Evolutionary conservation across 2,797 vertebrate genomes (phyloP), one percentile per base, ranked within the genome.

Genomic region (Monodelphis domestica): DNA sequence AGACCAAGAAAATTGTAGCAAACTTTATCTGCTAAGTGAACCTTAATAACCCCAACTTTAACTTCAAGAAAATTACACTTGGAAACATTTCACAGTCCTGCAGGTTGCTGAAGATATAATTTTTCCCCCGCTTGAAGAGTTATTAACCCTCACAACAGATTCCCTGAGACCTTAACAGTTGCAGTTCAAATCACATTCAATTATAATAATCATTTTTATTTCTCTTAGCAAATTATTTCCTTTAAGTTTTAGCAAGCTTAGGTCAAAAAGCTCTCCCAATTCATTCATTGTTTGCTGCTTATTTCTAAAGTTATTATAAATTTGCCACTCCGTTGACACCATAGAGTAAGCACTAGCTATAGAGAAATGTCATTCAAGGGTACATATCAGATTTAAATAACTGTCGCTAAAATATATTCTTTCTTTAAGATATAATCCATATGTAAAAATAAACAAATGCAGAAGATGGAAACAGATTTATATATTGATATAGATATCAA

Each of bases 11-110:
- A 98, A 98, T 96, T 93, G 97, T 97, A 95, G 97, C 98, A 98
- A 99, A 98, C 97, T 98, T 98, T 98, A 98, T 98, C 98, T 98
- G 97, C 93, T 95, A 98, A 98, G 97, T 98, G 98, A 98, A 98
- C 98, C 98, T 97, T 97, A 98, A 98, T 97, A 98, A 98, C 98
- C 98, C 90, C 97, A 97, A 97, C 97, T 98, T 98, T 98, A 98
- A 98, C 98, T 98, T 98, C 97, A 98, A 98, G 98, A 97, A 98
- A 98, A 98, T 98, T 98, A 98, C 97, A 93, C 96, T 97, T 45
- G 95, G 97, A 98, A 98, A 97, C 97, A 97, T 97, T 98, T 98
- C 97, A 94, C 93, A 98, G 97, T 96, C 97, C 96, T 92, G 94
- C 95, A 97, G 97, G 92, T 97, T 97, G 95, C 87, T 21, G 95